A percentile compares a stretch with the other conserved stretches of the same genome.
Conservation (phyloP, 1,140 invertebrate genomes). For the Drosophila rufa region DNA sequence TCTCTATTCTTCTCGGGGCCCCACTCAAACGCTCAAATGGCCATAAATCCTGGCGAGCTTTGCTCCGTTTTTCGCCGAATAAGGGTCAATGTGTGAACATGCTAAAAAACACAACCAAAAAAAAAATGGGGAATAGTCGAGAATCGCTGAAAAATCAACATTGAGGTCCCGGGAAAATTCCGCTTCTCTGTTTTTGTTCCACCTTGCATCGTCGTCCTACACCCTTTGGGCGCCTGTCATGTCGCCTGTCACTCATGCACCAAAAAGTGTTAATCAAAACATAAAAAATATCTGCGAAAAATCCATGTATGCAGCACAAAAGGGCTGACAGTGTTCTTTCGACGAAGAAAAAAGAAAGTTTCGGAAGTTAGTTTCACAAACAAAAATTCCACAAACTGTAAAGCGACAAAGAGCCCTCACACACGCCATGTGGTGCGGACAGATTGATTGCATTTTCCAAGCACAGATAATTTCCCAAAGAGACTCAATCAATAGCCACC, state of each 20-base stretch:
- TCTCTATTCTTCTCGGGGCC: constrained; percentile 3
- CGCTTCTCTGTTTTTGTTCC: constrained; percentile 2
- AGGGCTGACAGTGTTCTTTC: constrained; percentile 3
- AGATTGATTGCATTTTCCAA: constrained; percentile 5
- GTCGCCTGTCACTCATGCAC: constrained; percentile 19
- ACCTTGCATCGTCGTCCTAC: neutral
- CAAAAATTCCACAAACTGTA: constrained; percentile 2
- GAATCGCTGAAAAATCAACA: constrained; percentile 6
- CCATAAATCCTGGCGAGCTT: constrained; percentile 60
- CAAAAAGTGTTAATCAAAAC: constrained; percentile 39
- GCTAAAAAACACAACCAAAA: constrained; percentile 19
- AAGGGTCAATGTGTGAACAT: constrained; percentile 74
- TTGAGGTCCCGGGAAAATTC: constrained; percentile 10
- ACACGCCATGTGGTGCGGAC: constrained; percentile 17
- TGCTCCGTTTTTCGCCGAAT: constrained; percentile 22
- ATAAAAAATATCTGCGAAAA: neutral
- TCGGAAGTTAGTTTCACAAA: constrained; percentile 6
- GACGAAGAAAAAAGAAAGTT: neutral
- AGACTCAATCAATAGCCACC: neutral
- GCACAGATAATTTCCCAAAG: neutral
- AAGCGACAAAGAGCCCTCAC: neutral
- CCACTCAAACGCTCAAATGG: constrained; percentile 38
- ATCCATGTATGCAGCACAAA: neutral
- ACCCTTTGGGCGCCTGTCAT: constrained; percentile 12
- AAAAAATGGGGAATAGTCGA: constrained; percentile 4